Base-by-base conservation (phyloP, 2,113 vertebrate species). In the Chaetops frenatus region DNA sequence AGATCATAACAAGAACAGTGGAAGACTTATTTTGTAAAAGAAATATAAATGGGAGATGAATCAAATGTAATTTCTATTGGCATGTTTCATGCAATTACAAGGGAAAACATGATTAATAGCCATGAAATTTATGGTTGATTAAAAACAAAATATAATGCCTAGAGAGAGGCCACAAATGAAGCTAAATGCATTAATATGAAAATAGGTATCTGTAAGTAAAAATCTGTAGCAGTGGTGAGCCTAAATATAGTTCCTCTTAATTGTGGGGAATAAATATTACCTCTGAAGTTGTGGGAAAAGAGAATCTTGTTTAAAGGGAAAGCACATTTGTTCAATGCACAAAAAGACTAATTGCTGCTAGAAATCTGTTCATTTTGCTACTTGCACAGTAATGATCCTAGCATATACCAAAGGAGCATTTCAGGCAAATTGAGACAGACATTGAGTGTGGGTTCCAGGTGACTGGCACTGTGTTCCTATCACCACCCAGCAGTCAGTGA, bases 391-490 rank as follows among this genome's bases (percentile, higher is more conserved):
- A 76, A 38, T 16, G 15, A 35, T 65, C 20, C 47, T 38, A 62
- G 21, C 35, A 27, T 4, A 21, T 6, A 50, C 9, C 27, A 33
- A 45, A 66, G 36, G 50, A 77, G 17, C 22, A 73, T 66, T 80
- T 80, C 54, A 47, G 58, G 42, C 33, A 62, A 80, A 76, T 4
- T 36, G 50, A 67, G 35, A 10, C 14, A 54, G 42, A 35, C 27
- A 1, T 9, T 1, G 10, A 50, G 10, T 0, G 0, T 57, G 38
- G 29, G 24, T 73, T 53, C 31, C 20, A 60, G 53, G 35, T 2
- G 7, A 44, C n/a, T 71, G 60, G 29, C 58, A 9, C 42, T 15
- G 20, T 47, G 33, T 18, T 50, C 29, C 29, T 79, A 1, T 77
- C 1, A 0, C 36, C 42, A 35, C 18, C 53, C 70, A 58, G 53